A percentile compares a stretch with the other conserved stretches of the same genome.
These are phyloP conservation scores for Tetranychus piercei DNA, from an alignment of 2,888 invertebrate species.

Conservation along the genomic window DNA sequence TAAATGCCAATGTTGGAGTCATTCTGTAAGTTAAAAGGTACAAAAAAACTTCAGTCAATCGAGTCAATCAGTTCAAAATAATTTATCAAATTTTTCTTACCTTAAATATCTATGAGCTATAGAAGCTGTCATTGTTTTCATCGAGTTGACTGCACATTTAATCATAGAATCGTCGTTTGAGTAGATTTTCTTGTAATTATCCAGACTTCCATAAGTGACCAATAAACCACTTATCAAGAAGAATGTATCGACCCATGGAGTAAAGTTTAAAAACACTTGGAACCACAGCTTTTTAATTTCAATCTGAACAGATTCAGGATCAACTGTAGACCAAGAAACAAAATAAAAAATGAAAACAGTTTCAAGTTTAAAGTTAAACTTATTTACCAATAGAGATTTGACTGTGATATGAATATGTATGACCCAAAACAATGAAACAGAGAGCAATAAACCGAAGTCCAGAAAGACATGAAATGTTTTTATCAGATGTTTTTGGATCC, in stretches of 20 bases:
- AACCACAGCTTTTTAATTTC: conserved; percentile 2
- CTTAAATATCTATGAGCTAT: conserved; percentile 9
- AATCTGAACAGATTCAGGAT: neutral
- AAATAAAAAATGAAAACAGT: neutral
- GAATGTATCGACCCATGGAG: conserved; percentile 8
- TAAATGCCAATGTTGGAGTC: neutral
- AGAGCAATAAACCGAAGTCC: neutral
- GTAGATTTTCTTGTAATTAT: neutral
- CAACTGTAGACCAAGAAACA: neutral
- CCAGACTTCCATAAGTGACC: neutral
- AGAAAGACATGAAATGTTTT: neutral
- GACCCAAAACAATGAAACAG: neutral
- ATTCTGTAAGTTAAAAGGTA: neutral
- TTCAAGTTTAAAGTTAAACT: neutral
- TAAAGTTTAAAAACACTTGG: conserved; percentile 1
- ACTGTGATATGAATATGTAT: neutral
- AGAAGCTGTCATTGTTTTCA: neutral
- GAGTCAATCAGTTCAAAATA: neutral
- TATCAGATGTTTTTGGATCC: neutral
- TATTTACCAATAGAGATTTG: neutral
- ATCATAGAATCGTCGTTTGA: neutral
- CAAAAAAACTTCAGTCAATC: neutral
- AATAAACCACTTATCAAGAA: neutral
- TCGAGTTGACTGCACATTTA: neutral
- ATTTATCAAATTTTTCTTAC: neutral